phyloP scores from a whole-genome alignment of 1,140 invertebrate genomes.

The Anoplolepis gracilipes region DNA sequence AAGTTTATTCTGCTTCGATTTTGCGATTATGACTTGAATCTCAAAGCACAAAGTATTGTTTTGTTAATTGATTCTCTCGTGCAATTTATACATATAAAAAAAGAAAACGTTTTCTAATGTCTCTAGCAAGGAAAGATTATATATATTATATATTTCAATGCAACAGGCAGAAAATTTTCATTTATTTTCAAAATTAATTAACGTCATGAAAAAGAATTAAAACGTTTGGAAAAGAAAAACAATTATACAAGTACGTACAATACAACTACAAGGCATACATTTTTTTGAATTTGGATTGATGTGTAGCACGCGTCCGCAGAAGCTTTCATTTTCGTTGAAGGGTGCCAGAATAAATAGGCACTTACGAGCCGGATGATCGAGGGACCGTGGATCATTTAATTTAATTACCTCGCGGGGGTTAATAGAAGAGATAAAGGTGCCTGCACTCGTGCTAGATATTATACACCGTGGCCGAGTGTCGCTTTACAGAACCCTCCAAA shows the following conservation, averaged over 20 bases:
- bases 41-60: neutral
- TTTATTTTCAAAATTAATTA: slow-evolving; percentile 6
- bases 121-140: no score
- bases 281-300: slow-evolving; percentile 31
- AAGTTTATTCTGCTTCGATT: slow-evolving; percentile 15
- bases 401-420: slow-evolving; percentile 84
- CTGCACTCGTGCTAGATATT: slow-evolving; percentile 77
- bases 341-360: slow-evolving; percentile 80
- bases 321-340: slow-evolving; percentile 64
- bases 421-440: slow-evolving; percentile 84
- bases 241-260: neutral
- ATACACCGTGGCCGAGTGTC: slow-evolving; percentile 64
- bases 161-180: neutral
- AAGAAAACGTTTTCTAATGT: no score
- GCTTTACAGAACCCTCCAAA: slow-evolving; percentile 68
- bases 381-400: slow-evolving; percentile 84
- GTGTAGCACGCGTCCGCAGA: slow-evolving; percentile 13
- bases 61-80: neutral
- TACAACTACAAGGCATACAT: neutral
- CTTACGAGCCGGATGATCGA: slow-evolving; percentile 82
- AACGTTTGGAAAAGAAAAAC: neutral
- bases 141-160: neutral
- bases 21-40: slow-evolving; percentile 13
- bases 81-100: no score
- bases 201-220: neutral